Conservation (phyloP, 1,140 invertebrate species). For the Drosophila novamexicana region DNA sequence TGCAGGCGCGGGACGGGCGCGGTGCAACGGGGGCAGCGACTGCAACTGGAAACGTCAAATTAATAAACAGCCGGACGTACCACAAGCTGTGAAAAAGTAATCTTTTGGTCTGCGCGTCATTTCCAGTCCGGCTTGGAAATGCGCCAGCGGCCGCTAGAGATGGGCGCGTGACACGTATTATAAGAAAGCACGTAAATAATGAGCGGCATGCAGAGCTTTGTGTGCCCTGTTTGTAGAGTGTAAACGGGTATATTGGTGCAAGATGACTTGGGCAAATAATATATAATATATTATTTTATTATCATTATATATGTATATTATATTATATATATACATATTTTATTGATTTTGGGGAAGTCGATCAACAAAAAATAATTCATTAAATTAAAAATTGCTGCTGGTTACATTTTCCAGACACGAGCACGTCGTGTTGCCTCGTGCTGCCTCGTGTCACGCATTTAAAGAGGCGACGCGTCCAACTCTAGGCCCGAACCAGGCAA, state of each 20-base stretch:
- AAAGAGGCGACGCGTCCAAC: neutral
- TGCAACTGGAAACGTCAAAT: conserved; percentile 75
- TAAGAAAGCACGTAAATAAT: too few relatives aligned
- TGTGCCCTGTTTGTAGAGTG: too few relatives aligned
- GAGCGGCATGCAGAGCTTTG: too few relatives aligned
- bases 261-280: too few relatives aligned
- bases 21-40: neutral
- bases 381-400: too few relatives aligned
- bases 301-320: too few relatives aligned
- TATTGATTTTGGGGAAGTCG: too few relatives aligned
- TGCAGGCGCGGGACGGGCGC: conserved; percentile 25
- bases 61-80: conserved; percentile 80
- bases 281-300: too few relatives aligned
- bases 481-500: conserved; percentile 18
- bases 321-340: too few relatives aligned
- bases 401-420: neutral
- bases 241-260: too few relatives aligned
- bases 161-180: neutral
- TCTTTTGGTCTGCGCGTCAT: conserved; percentile 68
- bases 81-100: conserved; percentile 81
- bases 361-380: too few relatives aligned
- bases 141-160: conserved; percentile 1
- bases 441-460: neutral
- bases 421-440: neutral
- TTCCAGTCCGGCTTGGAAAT: conserved; percentile 62